These are phyloP conservation scores for Spermophilus dauricus DNA, from an alignment of 2,113 vertebrate species.

Conservation along the genomic window DNA sequence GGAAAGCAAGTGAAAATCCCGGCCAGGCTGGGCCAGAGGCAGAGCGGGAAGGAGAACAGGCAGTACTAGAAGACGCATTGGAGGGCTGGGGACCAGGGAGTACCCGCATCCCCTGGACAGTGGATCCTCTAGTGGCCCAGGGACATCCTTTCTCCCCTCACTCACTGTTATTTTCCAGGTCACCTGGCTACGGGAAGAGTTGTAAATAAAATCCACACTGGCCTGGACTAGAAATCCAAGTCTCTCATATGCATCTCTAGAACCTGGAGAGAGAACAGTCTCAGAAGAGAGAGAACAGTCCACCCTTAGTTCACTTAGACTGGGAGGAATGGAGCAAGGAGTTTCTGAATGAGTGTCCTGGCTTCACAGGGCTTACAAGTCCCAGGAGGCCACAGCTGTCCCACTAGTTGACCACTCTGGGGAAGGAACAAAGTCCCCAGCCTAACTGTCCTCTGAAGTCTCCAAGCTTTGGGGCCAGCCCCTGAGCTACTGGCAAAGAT, in stretches of 20 bases:
- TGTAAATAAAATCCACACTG: conserved; percentile 42
- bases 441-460: not conserved
- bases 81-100: fast-evolving
- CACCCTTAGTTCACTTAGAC: not conserved
- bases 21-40: conserved; percentile 81
- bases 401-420: not conserved
- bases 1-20: conserved; percentile 86
- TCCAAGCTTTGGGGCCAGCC: not conserved
- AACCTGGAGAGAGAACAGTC: not conserved
- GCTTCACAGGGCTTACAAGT: not conserved
- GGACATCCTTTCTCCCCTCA: not conserved
- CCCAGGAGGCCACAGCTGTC: not conserved
- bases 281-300: not conserved
- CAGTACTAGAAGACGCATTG: not conserved
- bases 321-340: not conserved
- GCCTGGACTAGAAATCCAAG: conserved; percentile 36
- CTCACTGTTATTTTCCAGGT: conserved; percentile 55
- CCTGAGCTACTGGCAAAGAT: too few relatives aligned
- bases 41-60: conserved; percentile 50
- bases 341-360: not conserved
- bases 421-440: not conserved
- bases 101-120: not conserved
- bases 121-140: not conserved
- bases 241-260: not conserved
- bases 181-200: conserved; percentile 20